A percentile compares a stretch with the other conserved stretches of the same genome.
Conservation (phyloP, 2,797 vertebrate genomes). For the Enteromius thamalakanensis region DNA sequence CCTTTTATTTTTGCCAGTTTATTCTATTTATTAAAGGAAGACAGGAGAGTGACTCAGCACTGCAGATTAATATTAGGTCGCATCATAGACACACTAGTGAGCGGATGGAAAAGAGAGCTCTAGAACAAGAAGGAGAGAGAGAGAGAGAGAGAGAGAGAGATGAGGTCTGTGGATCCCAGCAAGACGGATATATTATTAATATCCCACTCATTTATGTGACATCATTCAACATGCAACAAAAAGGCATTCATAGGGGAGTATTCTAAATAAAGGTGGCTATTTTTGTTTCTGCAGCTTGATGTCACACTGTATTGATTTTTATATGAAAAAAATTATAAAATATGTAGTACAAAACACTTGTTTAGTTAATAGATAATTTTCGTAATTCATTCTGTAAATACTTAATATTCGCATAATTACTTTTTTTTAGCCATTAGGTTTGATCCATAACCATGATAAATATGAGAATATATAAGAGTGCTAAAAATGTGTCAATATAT, state of each 20-base stretch:
- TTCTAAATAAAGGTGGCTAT: slow-evolving; percentile 15
- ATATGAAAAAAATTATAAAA: background rate
- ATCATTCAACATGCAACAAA: slow-evolving; percentile 19
- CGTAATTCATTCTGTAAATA: background rate
- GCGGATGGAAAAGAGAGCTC: background rate
- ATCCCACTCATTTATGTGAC: slow-evolving; percentile 24
- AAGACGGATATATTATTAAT: slow-evolving; percentile 33
- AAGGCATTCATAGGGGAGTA: slow-evolving; percentile 10
- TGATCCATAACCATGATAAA: background rate
- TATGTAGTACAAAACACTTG: background rate
- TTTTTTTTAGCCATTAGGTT: background rate
- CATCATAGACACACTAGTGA: slow-evolving; percentile 5
- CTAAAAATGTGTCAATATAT: background rate
- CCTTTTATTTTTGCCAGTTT: slow-evolving; percentile 7
- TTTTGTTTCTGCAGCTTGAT: slow-evolving; percentile 1
- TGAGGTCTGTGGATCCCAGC: slow-evolving; percentile 2
- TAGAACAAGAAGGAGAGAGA: background rate
- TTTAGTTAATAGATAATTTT: background rate
- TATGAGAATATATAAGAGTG: background rate
- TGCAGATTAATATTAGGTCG: slow-evolving; percentile 44
- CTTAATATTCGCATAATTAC: background rate
- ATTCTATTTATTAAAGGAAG: background rate
- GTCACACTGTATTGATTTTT: slow-evolving; percentile 11
- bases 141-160: slow-evolving; percentile 4
- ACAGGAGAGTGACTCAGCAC: slow-evolving; percentile 48